These are phyloP conservation scores for Holotrichia oblita DNA, from an alignment of 1,140 invertebrate species.

Conservation along the genomic window DNA sequence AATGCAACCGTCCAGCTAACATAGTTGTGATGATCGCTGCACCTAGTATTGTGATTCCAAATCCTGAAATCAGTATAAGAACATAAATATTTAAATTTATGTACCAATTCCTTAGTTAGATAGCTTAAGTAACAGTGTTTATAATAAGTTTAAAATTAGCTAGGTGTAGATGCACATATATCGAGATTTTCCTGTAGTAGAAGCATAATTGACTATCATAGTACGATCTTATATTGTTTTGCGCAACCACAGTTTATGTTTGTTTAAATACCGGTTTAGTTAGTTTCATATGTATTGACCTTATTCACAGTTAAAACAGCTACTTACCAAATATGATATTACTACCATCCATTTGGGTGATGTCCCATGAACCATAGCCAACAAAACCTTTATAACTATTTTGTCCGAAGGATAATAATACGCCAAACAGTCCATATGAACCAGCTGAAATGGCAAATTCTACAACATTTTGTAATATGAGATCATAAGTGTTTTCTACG, in stretches of 20 bases:
- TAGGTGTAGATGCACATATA: no score
- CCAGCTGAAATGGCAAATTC: slow-evolving; percentile 49
- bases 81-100: no score
- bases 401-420: slow-evolving; percentile 49
- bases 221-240: no score
- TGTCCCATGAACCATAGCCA: slow-evolving; percentile 45
- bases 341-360: slow-evolving; percentile 34
- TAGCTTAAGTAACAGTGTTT: no score
- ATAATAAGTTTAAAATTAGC: no score
- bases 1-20: slow-evolving; percentile 47
- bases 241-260: no score
- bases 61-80: slow-evolving; percentile 49
- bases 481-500: slow-evolving; percentile 50
- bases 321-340: slow-evolving; percentile 42
- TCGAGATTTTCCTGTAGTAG: no score
- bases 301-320: no score
- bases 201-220: no score
- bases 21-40: slow-evolving; percentile 49
- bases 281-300: no score
- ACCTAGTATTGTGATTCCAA: slow-evolving; percentile 49
- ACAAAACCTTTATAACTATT: slow-evolving; percentile 47
- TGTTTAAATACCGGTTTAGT: no score
- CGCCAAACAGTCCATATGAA: slow-evolving; percentile 49
- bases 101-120: no score
- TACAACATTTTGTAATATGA: slow-evolving; percentile 50